A percentile compares a stretch with the other conserved stretches of the same genome.
These are phyloP conservation scores for Mythimna vitellina DNA, from an alignment of 2,888 invertebrate genomes.

Conservation along the genomic window DNA sequence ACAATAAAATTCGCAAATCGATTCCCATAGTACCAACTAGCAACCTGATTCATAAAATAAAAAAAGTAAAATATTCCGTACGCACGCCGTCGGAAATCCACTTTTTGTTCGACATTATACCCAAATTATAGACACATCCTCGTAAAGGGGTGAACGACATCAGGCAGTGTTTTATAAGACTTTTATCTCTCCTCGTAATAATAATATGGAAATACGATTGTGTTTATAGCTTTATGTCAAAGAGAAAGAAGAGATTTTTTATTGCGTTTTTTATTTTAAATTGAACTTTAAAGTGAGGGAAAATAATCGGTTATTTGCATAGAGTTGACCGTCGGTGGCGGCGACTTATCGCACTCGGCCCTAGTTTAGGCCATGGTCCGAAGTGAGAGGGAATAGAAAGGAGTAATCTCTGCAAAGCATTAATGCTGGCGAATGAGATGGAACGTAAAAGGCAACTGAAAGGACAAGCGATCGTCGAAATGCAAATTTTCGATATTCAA, in stretches of 20 bases:
- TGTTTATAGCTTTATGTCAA: slow-evolving; percentile 72
- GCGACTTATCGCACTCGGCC: too few relatives aligned
- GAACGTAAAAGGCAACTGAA: too few relatives aligned
- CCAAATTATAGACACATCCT: slow-evolving; percentile 68
- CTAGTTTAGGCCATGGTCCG: too few relatives aligned
- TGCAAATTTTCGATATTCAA: too few relatives aligned
- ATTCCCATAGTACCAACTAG: slow-evolving; percentile 57
- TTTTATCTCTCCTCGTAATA: slow-evolving; percentile 72
- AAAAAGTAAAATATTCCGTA: slow-evolving; percentile 66
- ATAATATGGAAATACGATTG: slow-evolving; percentile 77
- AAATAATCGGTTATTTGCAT: too few relatives aligned
- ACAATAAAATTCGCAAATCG: slow-evolving; percentile 41
- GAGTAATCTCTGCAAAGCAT: too few relatives aligned
- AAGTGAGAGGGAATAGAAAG: too few relatives aligned
- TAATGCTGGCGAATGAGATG: too few relatives aligned
- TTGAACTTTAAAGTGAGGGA: too few relatives aligned
- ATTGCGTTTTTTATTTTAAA: slow-evolving; percentile 60
- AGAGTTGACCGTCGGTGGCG: too few relatives aligned
- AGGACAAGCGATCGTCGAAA: too few relatives aligned
- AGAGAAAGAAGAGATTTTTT: too few relatives aligned
- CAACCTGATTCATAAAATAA: slow-evolving; percentile 51
- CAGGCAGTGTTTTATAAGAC: slow-evolving; percentile 70
- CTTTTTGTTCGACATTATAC: slow-evolving; percentile 66
- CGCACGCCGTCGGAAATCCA: slow-evolving; percentile 57
- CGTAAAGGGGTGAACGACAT: slow-evolving; percentile 76